A percentile compares a stretch with the other conserved stretches of the same genome.
Conservation (phyloP, 2,888 invertebrate species). For the Malthinus flaveolus region DNA sequence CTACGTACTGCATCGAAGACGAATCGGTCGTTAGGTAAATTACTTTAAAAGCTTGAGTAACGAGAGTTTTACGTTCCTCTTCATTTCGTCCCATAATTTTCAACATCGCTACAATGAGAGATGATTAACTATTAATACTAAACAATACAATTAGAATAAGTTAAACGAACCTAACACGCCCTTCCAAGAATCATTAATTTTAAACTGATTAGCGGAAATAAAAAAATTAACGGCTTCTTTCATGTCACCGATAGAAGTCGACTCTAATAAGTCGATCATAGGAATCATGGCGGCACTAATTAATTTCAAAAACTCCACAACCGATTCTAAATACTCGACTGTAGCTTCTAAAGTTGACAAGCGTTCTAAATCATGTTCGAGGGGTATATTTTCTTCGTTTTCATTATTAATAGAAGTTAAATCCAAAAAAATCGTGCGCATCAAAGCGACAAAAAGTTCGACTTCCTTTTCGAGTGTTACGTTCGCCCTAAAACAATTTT, state of each 20-base stretch:
- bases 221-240: slow-evolving; percentile 89
- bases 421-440: slow-evolving; percentile 37
- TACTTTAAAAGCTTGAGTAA: slow-evolving; percentile 75
- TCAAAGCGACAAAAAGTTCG: slow-evolving; percentile 34
- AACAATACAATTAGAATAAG: background rate
- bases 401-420: slow-evolving; percentile 37
- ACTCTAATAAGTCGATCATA: slow-evolving; percentile 74
- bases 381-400: slow-evolving; percentile 38
- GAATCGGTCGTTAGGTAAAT: slow-evolving; percentile 66
- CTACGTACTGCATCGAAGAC: slow-evolving; percentile 55
- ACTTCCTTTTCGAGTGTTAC: slow-evolving; percentile 33
- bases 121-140: background rate
- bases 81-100: slow-evolving; percentile 81
- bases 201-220: slow-evolving; percentile 77
- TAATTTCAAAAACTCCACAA: slow-evolving; percentile 43
- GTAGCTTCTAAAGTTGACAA: slow-evolving; percentile 54
- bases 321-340: slow-evolving; percentile 71
- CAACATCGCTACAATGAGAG: slow-evolving; percentile 68
- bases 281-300: slow-evolving; percentile 61
- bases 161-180: slow-evolving; percentile 61
- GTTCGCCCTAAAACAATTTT: slow-evolving; percentile 20
- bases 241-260: slow-evolving; percentile 76
- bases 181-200: slow-evolving; percentile 70
- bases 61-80: slow-evolving; percentile 71
- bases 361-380: slow-evolving; percentile 49